phyloP scores from a whole-genome alignment of 2,113 vertebrate species.

The Garra rufa region DNA sequence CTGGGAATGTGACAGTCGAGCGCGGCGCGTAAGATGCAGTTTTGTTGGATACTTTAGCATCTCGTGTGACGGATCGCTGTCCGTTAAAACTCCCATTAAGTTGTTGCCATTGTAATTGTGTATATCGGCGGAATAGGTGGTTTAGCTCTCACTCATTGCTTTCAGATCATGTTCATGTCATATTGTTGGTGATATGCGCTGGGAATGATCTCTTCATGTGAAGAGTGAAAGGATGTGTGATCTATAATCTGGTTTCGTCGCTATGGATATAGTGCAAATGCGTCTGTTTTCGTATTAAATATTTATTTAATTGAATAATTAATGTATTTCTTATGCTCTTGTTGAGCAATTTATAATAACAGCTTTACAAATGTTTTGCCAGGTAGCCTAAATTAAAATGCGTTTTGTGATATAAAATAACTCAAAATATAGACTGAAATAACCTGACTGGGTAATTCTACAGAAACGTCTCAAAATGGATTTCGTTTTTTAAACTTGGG shows the following conservation, averaged over 20 bases:
- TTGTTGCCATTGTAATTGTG: neutral
- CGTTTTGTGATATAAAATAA: neutral
- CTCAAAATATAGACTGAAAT: neutral
- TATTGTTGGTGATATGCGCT: neutral
- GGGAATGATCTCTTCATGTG: neutral
- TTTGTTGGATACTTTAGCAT: conserved; percentile 1
- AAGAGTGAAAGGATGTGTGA: neutral
- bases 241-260: neutral
- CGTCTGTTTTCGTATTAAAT: neutral
- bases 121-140: neutral
- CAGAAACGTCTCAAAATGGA: too few relatives aligned
- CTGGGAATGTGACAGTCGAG: neutral
- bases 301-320: too few relatives aligned
- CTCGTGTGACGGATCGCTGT: conserved; percentile 7
- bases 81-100: conserved; percentile 25
- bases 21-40: conserved; percentile 4
- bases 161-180: neutral
- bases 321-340: neutral
- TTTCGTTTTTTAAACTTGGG: too few relatives aligned
- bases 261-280: neutral
- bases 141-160: neutral
- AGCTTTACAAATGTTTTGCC: neutral
- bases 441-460: neutral
- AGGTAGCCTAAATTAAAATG: neutral
- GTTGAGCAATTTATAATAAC: neutral